These are phyloP conservation scores for Cardiocondyla obscurior DNA, from an alignment of 1,140 invertebrate genomes.

Conservation along the genomic window DNA sequence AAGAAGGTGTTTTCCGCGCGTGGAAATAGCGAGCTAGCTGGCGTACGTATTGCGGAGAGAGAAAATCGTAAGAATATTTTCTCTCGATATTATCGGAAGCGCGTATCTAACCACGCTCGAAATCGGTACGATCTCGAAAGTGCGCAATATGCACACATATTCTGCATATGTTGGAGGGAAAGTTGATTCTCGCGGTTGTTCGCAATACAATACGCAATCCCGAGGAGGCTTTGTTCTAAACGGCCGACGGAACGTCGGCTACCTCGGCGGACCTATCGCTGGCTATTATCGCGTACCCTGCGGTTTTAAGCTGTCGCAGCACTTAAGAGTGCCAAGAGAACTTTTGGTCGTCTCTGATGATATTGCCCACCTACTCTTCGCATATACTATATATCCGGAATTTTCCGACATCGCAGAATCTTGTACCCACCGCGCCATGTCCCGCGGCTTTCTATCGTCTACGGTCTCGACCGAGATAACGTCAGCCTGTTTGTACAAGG, in stretches of 20 bases:
- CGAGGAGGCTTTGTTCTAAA: constrained; percentile 53
- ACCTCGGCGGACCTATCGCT: constrained; percentile 73
- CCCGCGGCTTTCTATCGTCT: constrained; percentile 57
- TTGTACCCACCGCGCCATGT: constrained; percentile 31
- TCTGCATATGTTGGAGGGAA: not conserved
- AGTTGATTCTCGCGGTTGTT: constrained; percentile 3
- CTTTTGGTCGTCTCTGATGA: constrained; percentile 47
- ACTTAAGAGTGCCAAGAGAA: constrained; percentile 54
- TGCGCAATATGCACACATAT: constrained; percentile 11
- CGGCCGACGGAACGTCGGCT: constrained; percentile 61
- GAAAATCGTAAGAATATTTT: constrained; percentile 30
- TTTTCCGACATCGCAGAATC: not conserved
- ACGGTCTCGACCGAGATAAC: constrained; percentile 74
- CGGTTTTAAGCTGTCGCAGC: constrained; percentile 76
- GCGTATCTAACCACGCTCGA: not conserved
- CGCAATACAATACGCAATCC: constrained; percentile 52
- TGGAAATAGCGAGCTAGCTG: not conserved
- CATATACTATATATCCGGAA: not conserved
- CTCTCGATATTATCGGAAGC: constrained; percentile 2
- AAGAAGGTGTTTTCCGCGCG: constrained; percentile 6
- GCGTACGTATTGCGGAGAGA: not conserved
- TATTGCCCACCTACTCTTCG: constrained; percentile 49
- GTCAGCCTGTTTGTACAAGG: constrained; percentile 74
- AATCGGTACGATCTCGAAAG: not conserved
- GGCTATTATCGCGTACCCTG: constrained; percentile 78